Percentiles rank a stretch among this genome's conserved stretches.
These are phyloP conservation scores for Trachops cirrhosus DNA, from an alignment of 2,797 vertebrate genomes.

Conservation along the genomic window DNA sequence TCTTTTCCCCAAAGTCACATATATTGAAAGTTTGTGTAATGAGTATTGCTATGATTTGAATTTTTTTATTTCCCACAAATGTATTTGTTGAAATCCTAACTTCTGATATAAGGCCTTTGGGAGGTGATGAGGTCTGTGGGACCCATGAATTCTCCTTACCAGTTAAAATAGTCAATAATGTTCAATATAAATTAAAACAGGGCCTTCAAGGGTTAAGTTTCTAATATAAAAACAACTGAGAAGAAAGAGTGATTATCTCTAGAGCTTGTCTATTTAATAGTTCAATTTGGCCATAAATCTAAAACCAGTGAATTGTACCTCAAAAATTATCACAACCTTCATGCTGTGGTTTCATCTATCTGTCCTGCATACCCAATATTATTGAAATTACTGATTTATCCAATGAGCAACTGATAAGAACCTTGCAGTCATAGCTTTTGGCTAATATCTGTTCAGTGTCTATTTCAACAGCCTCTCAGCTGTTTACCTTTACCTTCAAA, in stretches of 20 bases:
- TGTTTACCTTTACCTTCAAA: neutral
- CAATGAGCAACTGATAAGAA: neutral
- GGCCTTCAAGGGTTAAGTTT: neutral
- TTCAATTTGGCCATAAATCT: neutral
- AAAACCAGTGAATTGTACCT: neutral
- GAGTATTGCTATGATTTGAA: neutral
- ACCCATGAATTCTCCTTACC: neutral
- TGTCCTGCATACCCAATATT: neutral
- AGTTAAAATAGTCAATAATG: neutral
- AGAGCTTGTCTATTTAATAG: neutral
- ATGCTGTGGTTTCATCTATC: neutral
- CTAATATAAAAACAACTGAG: neutral
- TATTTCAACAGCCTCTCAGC: neutral
- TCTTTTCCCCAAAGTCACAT: neutral
- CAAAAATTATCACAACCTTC: neutral
- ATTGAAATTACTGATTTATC: neutral
- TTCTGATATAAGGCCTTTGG: neutral
- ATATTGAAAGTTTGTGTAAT: neutral
- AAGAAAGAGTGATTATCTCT: neutral
- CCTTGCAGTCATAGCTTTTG: neutral
- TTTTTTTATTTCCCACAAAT: neutral
- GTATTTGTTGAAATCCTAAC: neutral
- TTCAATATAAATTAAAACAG: neutral
- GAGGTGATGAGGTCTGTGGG: neutral
- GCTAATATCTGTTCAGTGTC: neutral